Conservation (phyloP, 2,797 vertebrate genomes). For the Podarcis siculus region DNA sequence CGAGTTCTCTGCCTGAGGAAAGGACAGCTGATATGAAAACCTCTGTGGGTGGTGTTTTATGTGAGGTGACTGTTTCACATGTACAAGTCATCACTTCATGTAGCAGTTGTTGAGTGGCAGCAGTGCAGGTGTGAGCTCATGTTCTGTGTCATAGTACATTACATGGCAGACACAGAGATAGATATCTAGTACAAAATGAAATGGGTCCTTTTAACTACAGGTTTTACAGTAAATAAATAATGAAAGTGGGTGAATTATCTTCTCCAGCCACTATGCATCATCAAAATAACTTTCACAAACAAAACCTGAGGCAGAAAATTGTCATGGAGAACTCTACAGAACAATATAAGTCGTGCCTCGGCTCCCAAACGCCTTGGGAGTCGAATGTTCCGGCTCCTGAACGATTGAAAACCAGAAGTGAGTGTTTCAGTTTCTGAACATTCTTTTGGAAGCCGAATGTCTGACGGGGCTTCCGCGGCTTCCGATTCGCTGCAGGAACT, state of each 20-base stretch:
- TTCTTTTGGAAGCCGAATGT: too few relatives aligned
- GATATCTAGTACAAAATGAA: background rate
- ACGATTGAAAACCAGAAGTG: too few relatives aligned
- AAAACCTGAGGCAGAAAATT: background rate
- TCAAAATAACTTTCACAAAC: background rate
- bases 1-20: background rate
- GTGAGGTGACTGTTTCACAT: background rate
- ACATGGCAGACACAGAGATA: background rate
- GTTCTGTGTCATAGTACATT: background rate
- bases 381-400: too few relatives aligned
- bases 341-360: too few relatives aligned
- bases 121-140: background rate
- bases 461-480: accelerated
- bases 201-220: background rate
- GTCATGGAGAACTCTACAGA: too few relatives aligned
- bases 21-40: background rate
- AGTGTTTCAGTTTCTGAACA: too few relatives aligned
- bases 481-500: too few relatives aligned
- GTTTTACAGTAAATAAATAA: background rate
- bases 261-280: background rate
- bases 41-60: background rate
- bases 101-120: background rate
- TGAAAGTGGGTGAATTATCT: background rate
- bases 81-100: background rate
- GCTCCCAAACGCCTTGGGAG: too few relatives aligned